Evolutionary conservation across 2,113 vertebrate species (phyloP), one percentile per base, ranked within the genome.

Genomic region (Corythoichthys intestinalis): DNA sequence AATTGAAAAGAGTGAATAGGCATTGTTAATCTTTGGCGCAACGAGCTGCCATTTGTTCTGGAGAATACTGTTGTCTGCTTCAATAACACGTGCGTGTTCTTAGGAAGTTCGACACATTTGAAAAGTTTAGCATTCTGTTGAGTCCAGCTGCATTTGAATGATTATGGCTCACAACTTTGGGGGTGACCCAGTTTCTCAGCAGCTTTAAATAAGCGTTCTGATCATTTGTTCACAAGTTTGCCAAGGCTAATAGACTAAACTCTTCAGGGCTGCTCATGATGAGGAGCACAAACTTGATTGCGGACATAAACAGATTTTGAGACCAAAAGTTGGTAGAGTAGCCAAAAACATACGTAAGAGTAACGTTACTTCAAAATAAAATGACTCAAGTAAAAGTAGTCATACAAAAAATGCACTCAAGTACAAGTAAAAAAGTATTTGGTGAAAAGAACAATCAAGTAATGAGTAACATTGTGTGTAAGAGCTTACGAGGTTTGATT

Each of bases 11-110:
- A 80, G 80, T 52, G 67, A 61, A 70, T 60, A 74, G 71, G 72
- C 69, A 68, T 85, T 86, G 84, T 88, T 79, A 59, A 67, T 76
- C 74, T 65, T 73, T 34, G 58, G 52, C 49, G 49, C 71, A 74
- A 81, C 14, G 48, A 65, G 66, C 68, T 76, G 77, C 72, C 82
- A 57, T 80, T 74, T 80, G 74, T 52, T 38, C 48, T 13, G 58
- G 54, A 59, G 66, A 77, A 61, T 67, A 38, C 20, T 46, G 64
- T 59, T 8, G 74, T 62, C 67, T 44, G 65, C 28, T 47, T 72
- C 68, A 76, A 68, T 38, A 64, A 49, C 13, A 54, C 54, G 66
- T 58, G 38, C 49, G 52, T 15, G 7, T 67, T 60, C 20, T 67
- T 67, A 52, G 37, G 49, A 17, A 57, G 52, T 69, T 48, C 17